phyloP scores from a whole-genome alignment of 2,113 vertebrate genomes.

The Mohoua ochrocephala region DNA sequence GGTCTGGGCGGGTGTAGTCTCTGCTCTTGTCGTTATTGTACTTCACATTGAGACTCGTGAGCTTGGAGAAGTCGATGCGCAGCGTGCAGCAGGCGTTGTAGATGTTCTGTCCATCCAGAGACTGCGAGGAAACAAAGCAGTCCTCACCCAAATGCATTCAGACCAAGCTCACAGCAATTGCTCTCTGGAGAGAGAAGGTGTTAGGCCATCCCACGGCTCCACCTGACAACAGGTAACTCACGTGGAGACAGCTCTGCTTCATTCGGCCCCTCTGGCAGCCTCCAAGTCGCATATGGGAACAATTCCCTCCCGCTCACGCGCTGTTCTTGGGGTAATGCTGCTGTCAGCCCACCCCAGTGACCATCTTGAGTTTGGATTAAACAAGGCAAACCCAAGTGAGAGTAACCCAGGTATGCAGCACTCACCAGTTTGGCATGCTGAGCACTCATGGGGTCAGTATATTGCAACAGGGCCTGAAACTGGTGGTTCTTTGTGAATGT shows the following conservation, averaged over 20 bases:
- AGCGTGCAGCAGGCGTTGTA: slow-evolving; percentile 96
- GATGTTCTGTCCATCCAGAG: slow-evolving; percentile 96
- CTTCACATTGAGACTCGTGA: slow-evolving; percentile 92
- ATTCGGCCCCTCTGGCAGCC: not conserved
- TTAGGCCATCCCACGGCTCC: not conserved
- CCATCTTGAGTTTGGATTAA: not conserved
- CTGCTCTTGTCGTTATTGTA: slow-evolving; percentile 97
- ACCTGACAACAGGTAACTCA: not conserved
- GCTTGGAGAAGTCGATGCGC: slow-evolving; percentile 93
- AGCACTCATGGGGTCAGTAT: slow-evolving; percentile 83
- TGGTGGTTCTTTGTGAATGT: slow-evolving; percentile 97
- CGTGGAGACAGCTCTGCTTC: not conserved
- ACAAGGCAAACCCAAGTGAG: not conserved
- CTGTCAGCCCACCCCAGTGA: not conserved
- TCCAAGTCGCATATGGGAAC: rapidly evolving
- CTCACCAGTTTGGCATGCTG: slow-evolving; percentile 93
- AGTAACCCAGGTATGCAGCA: not conserved
- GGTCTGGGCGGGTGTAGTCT: slow-evolving; percentile 90
- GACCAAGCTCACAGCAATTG: not conserved
- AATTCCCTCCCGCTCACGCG: not conserved
- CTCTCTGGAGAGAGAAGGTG: not conserved
- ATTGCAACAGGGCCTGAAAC: slow-evolving; percentile 93
- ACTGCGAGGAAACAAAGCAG: slow-evolving; percentile 61
- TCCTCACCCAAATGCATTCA: not conserved
- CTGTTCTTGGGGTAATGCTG: not conserved